These are phyloP conservation scores for Ethmia dodecea DNA, from an alignment of 2,888 invertebrate species.

Conservation along the genomic window DNA sequence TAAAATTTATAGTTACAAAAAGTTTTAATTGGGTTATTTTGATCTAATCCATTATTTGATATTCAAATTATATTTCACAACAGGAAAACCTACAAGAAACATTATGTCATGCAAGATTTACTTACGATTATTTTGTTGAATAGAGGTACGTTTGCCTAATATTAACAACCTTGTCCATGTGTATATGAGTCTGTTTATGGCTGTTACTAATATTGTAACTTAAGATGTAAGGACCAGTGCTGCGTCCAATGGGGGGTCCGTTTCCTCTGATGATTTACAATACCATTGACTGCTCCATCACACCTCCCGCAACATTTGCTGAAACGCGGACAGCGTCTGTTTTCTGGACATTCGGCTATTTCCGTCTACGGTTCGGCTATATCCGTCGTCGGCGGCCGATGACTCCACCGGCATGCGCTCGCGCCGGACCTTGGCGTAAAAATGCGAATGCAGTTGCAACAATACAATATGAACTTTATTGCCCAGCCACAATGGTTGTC, in stretches of 20 bases:
- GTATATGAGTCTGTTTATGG: no score
- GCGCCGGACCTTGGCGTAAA: constrained; percentile 58
- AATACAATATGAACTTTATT: constrained; percentile 28
- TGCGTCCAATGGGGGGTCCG: no score
- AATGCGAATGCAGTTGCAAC: constrained; percentile 23
- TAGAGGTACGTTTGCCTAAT: no score
- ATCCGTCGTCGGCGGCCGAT: constrained; percentile 68
- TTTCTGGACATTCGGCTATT: constrained; percentile 68
- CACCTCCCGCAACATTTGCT: constrained; percentile 37
- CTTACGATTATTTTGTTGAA: no score
- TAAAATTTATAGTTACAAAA: constrained; percentile 11
- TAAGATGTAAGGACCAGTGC: no score
- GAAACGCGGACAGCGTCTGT: constrained; percentile 53
- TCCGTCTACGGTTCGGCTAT: constrained; percentile 64
- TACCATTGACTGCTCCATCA: constrained; percentile 43
- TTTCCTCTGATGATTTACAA: constrained; percentile 17
- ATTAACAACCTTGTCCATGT: no score
- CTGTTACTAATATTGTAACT: no score
- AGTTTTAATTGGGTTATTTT: no score
- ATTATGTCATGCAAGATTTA: no score
- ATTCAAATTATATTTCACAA: no score
- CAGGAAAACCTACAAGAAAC: no score
- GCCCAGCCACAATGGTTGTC: constrained; percentile 20
- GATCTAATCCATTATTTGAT: no score
- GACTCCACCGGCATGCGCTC: constrained; percentile 62